Conservation (phyloP, 2,888 invertebrate genomes). For the Xestoiulus laeticollis region DNA sequence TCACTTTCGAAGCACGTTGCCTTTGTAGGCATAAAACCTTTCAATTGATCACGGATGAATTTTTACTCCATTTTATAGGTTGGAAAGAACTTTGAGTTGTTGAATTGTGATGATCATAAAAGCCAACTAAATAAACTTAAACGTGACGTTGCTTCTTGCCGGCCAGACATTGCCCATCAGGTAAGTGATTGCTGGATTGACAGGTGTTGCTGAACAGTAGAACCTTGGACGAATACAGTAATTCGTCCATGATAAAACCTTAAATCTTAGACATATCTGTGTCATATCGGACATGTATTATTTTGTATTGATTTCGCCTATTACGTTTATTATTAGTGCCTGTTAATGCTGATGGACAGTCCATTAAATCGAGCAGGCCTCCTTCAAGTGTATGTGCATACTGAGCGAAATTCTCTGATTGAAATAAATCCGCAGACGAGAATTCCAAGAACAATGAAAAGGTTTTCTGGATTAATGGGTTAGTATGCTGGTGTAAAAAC, state of each 20-base stretch:
- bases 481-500: slow-evolving; percentile 50
- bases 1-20: neutral
- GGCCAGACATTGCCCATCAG: slow-evolving; percentile 98
- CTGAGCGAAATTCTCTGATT: slow-evolving; percentile 66
- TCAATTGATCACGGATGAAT: neutral
- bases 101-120: slow-evolving; percentile 94
- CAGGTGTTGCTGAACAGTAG: neutral
- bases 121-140: slow-evolving; percentile 84
- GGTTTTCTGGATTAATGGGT: slow-evolving; percentile 70
- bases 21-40: neutral
- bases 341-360: slow-evolving; percentile 97
- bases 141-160: slow-evolving; percentile 84
- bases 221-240: too few species aligned
- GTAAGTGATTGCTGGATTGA: slow-evolving; percentile 60
- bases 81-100: slow-evolving; percentile 85
- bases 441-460: slow-evolving; percentile 69
- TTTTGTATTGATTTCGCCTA: slow-evolving; percentile 48
- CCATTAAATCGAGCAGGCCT: slow-evolving; percentile 95
- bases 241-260: too few species aligned
- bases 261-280: too few species aligned
- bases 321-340: slow-evolving; percentile 71
- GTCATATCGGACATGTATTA: too few species aligned
- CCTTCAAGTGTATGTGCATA: slow-evolving; percentile 75
- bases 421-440: slow-evolving; percentile 69
- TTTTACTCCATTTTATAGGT: slow-evolving; percentile 70